These are phyloP conservation scores for Aphelinus atriplicis DNA, from an alignment of 1,140 invertebrate genomes.

Conservation along the genomic window DNA sequence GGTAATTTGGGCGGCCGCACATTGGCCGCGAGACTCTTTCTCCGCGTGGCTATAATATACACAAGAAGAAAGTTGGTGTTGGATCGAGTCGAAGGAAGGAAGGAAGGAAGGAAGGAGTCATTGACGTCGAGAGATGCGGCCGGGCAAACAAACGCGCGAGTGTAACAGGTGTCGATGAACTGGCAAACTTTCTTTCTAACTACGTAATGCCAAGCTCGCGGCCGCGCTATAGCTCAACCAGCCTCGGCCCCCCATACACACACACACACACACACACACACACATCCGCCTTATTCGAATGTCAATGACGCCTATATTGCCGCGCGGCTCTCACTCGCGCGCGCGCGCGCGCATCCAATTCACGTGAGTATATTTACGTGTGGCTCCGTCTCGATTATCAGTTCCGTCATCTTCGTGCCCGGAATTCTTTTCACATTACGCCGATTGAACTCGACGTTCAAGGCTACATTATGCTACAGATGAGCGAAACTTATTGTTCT, in stretches of 20 bases:
- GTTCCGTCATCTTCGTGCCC: no score
- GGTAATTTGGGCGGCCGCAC: neutral
- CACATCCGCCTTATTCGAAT: constrained; percentile 39
- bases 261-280: neutral
- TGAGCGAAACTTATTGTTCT: no score
- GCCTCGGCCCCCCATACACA: neutral
- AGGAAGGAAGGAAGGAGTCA: constrained; percentile 1
- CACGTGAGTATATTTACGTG: no score
- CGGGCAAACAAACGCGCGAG: neutral
- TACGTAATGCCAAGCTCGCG: constrained; percentile 35
- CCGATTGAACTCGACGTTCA: no score
- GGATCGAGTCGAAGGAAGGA: no score
- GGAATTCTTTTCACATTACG: no score
- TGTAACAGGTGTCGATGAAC: constrained; percentile 47
- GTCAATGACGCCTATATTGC: constrained; percentile 33
- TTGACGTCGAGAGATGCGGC: neutral
- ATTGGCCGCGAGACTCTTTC: no score
- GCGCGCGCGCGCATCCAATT: neutral
- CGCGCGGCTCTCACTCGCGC: neutral
- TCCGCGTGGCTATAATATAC: no score
- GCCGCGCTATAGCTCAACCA: neutral
- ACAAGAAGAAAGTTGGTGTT: no score
- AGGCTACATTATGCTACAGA: no score
- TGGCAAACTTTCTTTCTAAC: constrained; percentile 45
- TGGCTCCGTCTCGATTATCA: no score